Evolutionary conservation across 2,113 vertebrate genomes (phyloP).

Genomic region (Capreolus pygargus): DNA sequence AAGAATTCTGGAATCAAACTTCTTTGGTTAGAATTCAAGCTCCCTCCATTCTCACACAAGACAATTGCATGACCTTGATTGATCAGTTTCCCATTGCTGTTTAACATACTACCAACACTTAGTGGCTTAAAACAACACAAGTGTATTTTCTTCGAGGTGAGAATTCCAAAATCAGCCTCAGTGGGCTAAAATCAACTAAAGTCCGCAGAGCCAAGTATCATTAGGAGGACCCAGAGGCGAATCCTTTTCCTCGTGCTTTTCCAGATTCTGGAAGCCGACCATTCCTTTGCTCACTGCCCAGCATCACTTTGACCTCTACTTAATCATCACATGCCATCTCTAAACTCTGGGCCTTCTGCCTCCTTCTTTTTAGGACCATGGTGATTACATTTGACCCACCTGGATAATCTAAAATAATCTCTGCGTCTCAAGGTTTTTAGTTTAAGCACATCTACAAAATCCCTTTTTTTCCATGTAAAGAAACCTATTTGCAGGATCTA

Average conservation of each 20-base stretch:
- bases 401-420: neutral
- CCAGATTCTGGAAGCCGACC: accelerated
- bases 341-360: neutral
- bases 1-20: neutral
- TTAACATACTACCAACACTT: neutral
- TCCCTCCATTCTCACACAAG: neutral
- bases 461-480: neutral
- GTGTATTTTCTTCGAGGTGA: neutral
- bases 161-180: neutral
- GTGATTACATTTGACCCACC: neutral
- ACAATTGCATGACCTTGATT: neutral
- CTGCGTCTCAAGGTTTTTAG: neutral
- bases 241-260: neutral
- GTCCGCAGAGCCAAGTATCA: neutral
- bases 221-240: neutral
- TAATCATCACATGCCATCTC: neutral
- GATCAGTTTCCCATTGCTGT: neutral
- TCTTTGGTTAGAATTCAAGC: neutral
- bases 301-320: accelerated
- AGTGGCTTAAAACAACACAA: neutral
- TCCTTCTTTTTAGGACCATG: no score
- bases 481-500: neutral
- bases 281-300: accelerated
- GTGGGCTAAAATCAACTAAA: neutral
- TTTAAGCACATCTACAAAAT: neutral